Evolutionary conservation across 2,888 invertebrate species (phyloP), one percentile per base, ranked within the genome.

Genomic region (Zhengitettix transpicula): DNA sequence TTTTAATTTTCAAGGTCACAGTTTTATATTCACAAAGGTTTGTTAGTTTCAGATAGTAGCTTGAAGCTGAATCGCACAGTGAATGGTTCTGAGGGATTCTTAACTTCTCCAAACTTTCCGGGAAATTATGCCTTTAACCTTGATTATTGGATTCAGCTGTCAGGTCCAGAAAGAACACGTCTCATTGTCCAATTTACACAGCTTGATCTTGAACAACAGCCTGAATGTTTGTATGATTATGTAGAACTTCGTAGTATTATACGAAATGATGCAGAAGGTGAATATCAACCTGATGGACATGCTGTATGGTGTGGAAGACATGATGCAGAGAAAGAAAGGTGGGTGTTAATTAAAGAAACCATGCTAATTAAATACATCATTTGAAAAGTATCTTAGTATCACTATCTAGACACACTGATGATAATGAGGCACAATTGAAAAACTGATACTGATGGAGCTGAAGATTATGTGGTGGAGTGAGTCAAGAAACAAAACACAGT

Each of bases 151-250:
- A 80, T 84, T 52, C 79, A 77, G 63, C 78, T 89, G 52, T 69
- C 75, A n/a, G 84, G 84, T 8, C 82, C 86, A 0, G 76, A 79
- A 12, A 77, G 79, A 65, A 81, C 83, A 0, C 75, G 87, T 57
- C 76, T 89, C 8, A 81, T 88, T 8, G 76, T 88, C 59, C 80
- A 82, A 66, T 85, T 87, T 70, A 76, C 79, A 55, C 77, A 77
- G 65, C 77, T 89, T 56, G 87, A 88, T 69, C 72, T 89, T 61
- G 89, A 89, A 72, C 76, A 79, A 59, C 89, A 89, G 73, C 77
- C 81, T 61, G 83, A 88, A 68, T 89, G 89, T 67, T 78, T 89
- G 2, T 89, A 89, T 70, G 89, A 89, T 71, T 88, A 79, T 70
- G 78, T 89, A 52, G 83, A 85, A 73, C 77, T 88, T 65, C 74